Percentiles rank a stretch among this genome's conserved stretches.
phyloP scores from a whole-genome alignment of 2,888 invertebrate species.

The Orthosia gracilis region DNA sequence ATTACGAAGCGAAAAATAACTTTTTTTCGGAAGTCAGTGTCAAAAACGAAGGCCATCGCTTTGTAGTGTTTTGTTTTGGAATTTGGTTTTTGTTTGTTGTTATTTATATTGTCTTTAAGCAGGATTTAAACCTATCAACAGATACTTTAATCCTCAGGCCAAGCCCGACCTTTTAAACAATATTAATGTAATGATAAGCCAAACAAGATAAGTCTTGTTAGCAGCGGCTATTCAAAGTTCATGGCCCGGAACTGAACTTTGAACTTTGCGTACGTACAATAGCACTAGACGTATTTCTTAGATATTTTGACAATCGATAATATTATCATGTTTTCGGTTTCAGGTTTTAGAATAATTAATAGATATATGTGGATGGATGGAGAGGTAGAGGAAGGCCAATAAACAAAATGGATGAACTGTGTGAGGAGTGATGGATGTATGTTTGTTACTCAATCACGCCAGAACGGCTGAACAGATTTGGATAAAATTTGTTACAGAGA shows the following conservation, averaged over 20 bases:
- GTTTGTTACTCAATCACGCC: too few relatives aligned
- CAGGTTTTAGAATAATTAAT: not conserved
- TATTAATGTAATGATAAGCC: conserved; percentile 38
- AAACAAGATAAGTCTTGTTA: conserved; percentile 23
- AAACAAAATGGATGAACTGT: too few relatives aligned
- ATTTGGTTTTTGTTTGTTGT: too few relatives aligned
- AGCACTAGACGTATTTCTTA: not conserved
- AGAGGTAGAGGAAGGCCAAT: too few relatives aligned
- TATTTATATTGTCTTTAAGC: too few relatives aligned
- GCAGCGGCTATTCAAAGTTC: conserved; percentile 36
- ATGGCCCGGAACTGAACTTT: conserved; percentile 28
- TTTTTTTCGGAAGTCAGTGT: too few relatives aligned
- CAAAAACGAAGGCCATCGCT: too few relatives aligned
- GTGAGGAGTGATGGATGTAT: too few relatives aligned
- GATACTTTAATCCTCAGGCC: not conserved
- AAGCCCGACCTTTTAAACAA: conserved; percentile 25
- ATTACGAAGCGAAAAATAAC: too few relatives aligned
- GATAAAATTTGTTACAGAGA: too few relatives aligned
- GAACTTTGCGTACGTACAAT: conserved; percentile 23
- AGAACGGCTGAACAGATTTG: too few relatives aligned
- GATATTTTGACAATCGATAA: conserved; percentile 14
- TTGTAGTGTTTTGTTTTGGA: too few relatives aligned
- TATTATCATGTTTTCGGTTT: not conserved
- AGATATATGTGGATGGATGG: not conserved
- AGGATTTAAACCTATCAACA: not conserved